Evolutionary conservation across 2,113 vertebrate genomes (phyloP).

Genomic region (Irena cyanogastra): DNA sequence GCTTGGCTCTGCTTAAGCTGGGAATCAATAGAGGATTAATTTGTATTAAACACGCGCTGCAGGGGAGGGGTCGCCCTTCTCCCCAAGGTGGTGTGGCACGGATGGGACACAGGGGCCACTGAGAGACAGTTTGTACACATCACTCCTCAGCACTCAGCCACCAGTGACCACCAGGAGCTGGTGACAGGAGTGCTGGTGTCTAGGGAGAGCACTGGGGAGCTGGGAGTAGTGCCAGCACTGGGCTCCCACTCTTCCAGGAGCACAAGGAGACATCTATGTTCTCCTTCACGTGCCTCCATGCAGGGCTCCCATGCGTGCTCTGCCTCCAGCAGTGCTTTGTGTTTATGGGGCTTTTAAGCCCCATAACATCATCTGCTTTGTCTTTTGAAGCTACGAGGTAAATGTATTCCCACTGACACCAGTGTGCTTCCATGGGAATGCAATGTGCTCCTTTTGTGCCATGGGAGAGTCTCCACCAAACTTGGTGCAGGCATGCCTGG

Average conservation of each 20-base stretch:
- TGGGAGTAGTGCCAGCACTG: fast-evolving
- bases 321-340: neutral
- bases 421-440: fast-evolving
- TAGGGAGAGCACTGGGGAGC: neutral
- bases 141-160: neutral
- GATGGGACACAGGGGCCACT: neutral
- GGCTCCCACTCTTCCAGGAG: neutral
- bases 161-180: neutral
- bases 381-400: neutral
- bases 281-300: fast-evolving
- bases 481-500: neutral
- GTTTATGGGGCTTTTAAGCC: neutral
- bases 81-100: fast-evolving
- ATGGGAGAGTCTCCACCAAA: fast-evolving
- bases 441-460: neutral
- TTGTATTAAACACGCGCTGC: neutral
- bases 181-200: neutral
- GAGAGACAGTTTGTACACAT: neutral
- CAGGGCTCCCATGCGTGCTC: neutral
- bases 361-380: neutral
- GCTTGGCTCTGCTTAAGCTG: slow-evolving; percentile 6
- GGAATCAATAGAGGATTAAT: slow-evolving; percentile 14
- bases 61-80: neutral
- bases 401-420: neutral
- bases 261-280: neutral